These are phyloP conservation scores for Orbicella faveolata DNA, from an alignment of 64 coral and sea anemone genomes.

Conservation along the genomic window DNA sequence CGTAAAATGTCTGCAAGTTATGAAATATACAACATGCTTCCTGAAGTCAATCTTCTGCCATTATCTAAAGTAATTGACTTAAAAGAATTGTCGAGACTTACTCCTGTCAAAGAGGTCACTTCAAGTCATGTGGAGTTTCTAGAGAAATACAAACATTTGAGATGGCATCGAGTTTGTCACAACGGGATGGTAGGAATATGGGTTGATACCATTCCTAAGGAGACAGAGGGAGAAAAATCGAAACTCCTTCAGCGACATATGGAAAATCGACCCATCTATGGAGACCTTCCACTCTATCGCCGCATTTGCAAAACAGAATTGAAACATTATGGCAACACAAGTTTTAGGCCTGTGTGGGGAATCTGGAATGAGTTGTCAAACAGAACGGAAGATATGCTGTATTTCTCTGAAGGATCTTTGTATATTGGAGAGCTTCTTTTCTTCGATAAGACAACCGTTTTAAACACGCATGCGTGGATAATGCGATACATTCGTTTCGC, in stretches of 20 bases:
- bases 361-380: conserved; percentile 68
- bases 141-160: conserved; percentile 26
- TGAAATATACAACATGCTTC: conserved; percentile 72
- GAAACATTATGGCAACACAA: neutral
- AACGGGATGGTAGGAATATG: conserved; percentile 76
- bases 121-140: conserved; percentile 68
- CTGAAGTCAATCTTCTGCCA: conserved; percentile 53
- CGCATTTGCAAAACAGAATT: conserved; percentile 53
- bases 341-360: conserved; percentile 70
- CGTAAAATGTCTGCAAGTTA: conserved; percentile 32
- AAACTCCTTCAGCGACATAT: conserved; percentile 2
- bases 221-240: conserved; percentile 49
- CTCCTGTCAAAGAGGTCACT: conserved; percentile 75
- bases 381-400: conserved; percentile 69
- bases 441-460: conserved; percentile 49
- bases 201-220: conserved; percentile 73
- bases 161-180: conserved; percentile 74
- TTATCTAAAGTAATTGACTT: conserved; percentile 87
- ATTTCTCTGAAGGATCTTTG: conserved; percentile 91
- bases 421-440: conserved; percentile 76
- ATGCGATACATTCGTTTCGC: conserved; percentile 83
- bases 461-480: conserved; percentile 69
- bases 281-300: conserved; percentile 59
- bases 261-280: neutral
- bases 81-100: conserved; percentile 62